Evolutionary conservation across 2,113 vertebrate species (phyloP).

Genomic region (Colinus virginianus): DNA sequence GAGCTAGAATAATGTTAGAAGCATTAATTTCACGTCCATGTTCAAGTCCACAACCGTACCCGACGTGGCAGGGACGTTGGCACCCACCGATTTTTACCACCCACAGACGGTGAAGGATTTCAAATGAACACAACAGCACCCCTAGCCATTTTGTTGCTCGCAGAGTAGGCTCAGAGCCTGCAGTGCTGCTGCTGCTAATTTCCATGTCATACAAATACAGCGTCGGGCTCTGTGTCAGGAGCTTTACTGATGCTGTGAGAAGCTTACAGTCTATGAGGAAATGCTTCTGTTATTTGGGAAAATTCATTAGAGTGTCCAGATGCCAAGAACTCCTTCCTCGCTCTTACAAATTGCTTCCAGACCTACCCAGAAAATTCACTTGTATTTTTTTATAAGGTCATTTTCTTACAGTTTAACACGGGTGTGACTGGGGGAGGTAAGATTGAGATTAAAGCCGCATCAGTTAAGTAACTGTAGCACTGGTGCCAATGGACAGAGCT

Average conservation of each 20-base stretch:
- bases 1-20: not conserved
- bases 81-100: not conserved
- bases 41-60: not conserved
- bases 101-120: not conserved
- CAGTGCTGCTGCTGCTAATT: slow-evolving; percentile 66
- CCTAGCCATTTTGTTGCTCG: slow-evolving; percentile 58
- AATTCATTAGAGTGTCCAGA: not conserved
- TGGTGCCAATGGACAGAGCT: not conserved
- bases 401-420: slow-evolving; percentile 12
- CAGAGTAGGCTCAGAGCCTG: slow-evolving; percentile 42
- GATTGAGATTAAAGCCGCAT: not conserved
- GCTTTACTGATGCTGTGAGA: slow-evolving; percentile 51
- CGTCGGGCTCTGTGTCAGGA: slow-evolving; percentile 42
- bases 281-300: slow-evolving; percentile 38
- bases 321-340: not conserved
- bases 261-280: slow-evolving; percentile 43
- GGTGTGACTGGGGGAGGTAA: not conserved
- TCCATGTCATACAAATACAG: slow-evolving; percentile 61
- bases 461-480: not conserved
- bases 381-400: not conserved
- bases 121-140: not conserved
- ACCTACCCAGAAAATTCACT: slow-evolving; percentile 5
- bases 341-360: slow-evolving; percentile 8
- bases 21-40: not conserved
- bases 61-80: not conserved